Evolutionary conservation across 2,888 invertebrate genomes (phyloP), one percentile per base, ranked within the genome.

Genomic region (Troilus luridus): DNA sequence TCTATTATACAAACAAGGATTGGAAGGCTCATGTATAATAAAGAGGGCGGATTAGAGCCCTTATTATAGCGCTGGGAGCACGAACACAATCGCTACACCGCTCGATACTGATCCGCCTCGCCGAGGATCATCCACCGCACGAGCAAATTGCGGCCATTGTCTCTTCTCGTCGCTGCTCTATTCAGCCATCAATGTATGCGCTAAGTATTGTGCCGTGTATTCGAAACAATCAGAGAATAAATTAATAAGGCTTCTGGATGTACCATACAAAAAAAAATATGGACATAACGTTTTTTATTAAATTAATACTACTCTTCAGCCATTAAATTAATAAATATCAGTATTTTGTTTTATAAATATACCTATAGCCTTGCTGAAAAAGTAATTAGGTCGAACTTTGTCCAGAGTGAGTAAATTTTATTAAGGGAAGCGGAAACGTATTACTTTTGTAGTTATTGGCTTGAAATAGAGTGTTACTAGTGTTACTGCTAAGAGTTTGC

Each of bases 1-100:
- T 56, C 56, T 85, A 85, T 85, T 85, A 58, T 85, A 85, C 85
- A 85, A 85, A 85, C 85, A 85, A 85, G 85, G 85, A 85, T 56
- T 56, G 85, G 54, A 56, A 58, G 85, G 56, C 85, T 85, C 85
- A 85, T 56, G 85, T 85, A 85, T 85, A 85, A 54, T 85, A 85
- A 85, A n/a, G n/a, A 85, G 85, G 27, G 41, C 17, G 72, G 72
- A 77, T 77, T 77, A 77, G 41, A 41, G 27, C 41, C 72, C 72
- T 77, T 77, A 77, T 77, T 77, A 77, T 17, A 41, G 72, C 72
- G 41, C 17, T 5, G 17, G 8, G 41, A 7, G 8, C 72, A 77
- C 72, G 72, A 77, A 77, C 72, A 77, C 72, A 77, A 77, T 77
- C 72, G 72, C 72, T 41, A 72, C 27, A 77, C 41, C 72, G 72